phyloP scores from a whole-genome alignment of 64 coral and sea anemone genomes.

The Catalaphyllia jardinei region DNA sequence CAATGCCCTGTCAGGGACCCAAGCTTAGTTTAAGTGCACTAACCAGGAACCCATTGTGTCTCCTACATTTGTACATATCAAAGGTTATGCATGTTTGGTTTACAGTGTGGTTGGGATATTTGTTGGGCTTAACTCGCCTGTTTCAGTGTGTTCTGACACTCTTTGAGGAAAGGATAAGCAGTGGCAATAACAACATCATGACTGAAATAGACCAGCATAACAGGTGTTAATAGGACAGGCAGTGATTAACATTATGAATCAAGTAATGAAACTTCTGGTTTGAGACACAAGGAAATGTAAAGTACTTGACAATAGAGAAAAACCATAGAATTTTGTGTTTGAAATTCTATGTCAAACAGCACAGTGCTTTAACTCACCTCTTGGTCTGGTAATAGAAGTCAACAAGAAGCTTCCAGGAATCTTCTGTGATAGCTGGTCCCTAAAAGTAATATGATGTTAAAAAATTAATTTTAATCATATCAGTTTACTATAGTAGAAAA shows the following conservation, averaged over 20 bases:
- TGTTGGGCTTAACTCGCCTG: slow-evolving; percentile 39
- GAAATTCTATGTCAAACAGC: too few relatives aligned
- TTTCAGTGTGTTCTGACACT: slow-evolving; percentile 69
- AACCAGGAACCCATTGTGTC: too few relatives aligned
- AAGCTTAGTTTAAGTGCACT: too few relatives aligned
- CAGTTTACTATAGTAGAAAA: too few relatives aligned
- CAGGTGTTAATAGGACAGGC: too few relatives aligned
- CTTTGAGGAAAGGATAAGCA: slow-evolving; percentile 75
- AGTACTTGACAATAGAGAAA: too few relatives aligned
- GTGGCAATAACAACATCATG: slow-evolving; percentile 64
- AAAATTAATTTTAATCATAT: neutral
- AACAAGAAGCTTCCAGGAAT: slow-evolving; percentile 75
- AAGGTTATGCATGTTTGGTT: neutral
- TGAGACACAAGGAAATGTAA: too few relatives aligned
- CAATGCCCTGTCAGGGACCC: too few relatives aligned
- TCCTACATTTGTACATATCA: too few relatives aligned
- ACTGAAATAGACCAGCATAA: slow-evolving; percentile 43
- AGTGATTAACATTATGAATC: neutral
- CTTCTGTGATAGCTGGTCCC: slow-evolving; percentile 57
- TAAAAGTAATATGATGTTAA: neutral
- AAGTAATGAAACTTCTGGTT: neutral
- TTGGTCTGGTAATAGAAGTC: slow-evolving; percentile 74
- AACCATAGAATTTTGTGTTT: too few relatives aligned
- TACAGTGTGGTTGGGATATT: neutral
- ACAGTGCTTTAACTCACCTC: neutral